Evolutionary conservation across 2,113 vertebrate species (phyloP).

Genomic region (Corythaeola cristata): DNA sequence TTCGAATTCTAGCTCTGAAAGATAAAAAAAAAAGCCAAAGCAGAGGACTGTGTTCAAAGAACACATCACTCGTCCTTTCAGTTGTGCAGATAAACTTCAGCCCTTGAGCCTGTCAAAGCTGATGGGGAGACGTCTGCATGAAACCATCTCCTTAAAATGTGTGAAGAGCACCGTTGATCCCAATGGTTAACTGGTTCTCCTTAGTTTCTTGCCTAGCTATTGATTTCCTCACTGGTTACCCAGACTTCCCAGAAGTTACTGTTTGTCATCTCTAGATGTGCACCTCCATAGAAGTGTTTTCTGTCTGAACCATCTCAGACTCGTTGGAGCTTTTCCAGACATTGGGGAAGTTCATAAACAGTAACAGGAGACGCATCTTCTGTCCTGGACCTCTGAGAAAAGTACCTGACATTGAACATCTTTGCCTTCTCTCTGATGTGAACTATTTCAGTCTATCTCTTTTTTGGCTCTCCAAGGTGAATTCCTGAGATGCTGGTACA

Average conservation of each 20-base stretch:
- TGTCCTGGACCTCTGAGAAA: neutral
- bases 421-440: neutral
- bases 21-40: neutral
- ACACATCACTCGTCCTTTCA: neutral
- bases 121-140: neutral
- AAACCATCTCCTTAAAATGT: neutral
- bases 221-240: neutral
- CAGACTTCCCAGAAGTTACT: neutral
- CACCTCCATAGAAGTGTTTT: neutral
- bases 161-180: neutral
- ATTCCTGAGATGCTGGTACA: neutral
- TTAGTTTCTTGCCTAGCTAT: neutral
- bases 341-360: accelerated
- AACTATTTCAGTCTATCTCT: neutral
- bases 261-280: neutral
- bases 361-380: neutral
- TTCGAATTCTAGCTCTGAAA: neutral
- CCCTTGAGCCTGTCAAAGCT: neutral
- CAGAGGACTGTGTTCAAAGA: neutral
- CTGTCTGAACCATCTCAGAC: neutral
- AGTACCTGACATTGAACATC: neutral
- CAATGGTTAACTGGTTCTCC: neutral
- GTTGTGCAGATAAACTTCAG: neutral
- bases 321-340: neutral
- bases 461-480: neutral